These are phyloP conservation scores for Dryobotodes eremita DNA, from an alignment of 2,888 invertebrate species.

Conservation along the genomic window DNA sequence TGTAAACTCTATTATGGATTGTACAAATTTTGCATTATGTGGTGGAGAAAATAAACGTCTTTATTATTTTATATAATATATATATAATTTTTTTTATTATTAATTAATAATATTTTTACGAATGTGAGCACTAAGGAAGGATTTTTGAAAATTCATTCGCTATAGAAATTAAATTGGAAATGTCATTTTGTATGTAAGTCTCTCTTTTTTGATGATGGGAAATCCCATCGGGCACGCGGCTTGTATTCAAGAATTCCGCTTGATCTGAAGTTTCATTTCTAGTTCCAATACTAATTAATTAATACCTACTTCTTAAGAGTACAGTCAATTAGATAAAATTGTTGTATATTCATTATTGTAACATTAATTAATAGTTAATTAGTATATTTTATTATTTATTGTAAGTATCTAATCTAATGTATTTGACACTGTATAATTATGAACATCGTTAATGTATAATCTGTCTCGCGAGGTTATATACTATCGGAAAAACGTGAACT, in stretches of 20 bases:
- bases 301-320: not conserved
- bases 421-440: not conserved
- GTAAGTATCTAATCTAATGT: not conserved
- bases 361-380: not conserved
- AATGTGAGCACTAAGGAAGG: not conserved
- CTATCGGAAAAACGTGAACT: too few relatives aligned
- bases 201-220: not conserved
- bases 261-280: too few relatives aligned
- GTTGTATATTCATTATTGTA: not conserved
- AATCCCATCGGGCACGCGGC: not conserved
- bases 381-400: conserved; percentile 7
- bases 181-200: not conserved
- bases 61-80: too few relatives aligned
- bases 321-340: not conserved
- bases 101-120: not conserved
- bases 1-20: too few relatives aligned
- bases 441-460: too few relatives aligned
- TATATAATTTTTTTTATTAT: too few relatives aligned
- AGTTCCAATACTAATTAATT: not conserved
- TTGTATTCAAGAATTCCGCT: too few relatives aligned
- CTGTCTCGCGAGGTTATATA: too few relatives aligned
- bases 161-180: not conserved
- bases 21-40: too few relatives aligned
- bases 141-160: too few relatives aligned
- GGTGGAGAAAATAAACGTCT: too few relatives aligned